Base-by-base conservation (phyloP, 2,113 vertebrate species). In the Sorex araneus region DNA sequence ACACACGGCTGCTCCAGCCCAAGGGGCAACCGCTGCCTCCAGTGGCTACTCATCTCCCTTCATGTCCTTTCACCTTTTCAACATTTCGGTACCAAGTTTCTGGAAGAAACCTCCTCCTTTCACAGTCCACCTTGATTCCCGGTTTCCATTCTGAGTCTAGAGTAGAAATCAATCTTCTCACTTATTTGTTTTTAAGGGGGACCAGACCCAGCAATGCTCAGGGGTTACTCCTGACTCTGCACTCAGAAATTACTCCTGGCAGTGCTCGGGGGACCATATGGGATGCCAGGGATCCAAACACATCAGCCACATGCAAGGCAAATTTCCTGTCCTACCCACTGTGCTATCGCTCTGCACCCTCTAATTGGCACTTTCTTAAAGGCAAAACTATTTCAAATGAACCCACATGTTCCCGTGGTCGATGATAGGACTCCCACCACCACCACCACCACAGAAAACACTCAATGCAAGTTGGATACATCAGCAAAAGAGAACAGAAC, bases 51-150 rank as follows among this genome's bases (percentile, higher is more conserved):
- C 12, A 54, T 67, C 23, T 63, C 40, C 28, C 9, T 73, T 67
- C 84, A 25, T 43, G 9, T 67, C 23, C 40, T 78, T 12, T 6
- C 30, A 45, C 69, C 67, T 67, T 71, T 45, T 74, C 13, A 90
- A 70, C 12, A 80, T 43, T 15, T 83, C 8, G 6, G 45, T n/a
- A 83, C 67, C 84, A 90, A 84, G 67, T 50, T 90, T 47, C 66
- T 28, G 21, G 10, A 79, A 60, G 64, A 36, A 79, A 66, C 69
- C n/a, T 71, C 70, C 27, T 84, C 34, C 21, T 78, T 86, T 69
- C 47, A 81, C 91, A 73, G 86, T 45, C 89, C 0, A 67, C 25
- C 10, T 75, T 66, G 50, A 43, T 32, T 74, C 84, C 76, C 64
- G 34, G 36, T 21, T 74, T 76, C 66, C 67, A 54, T 30, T 87